These are phyloP conservation scores for Thera britannica DNA, from an alignment of 2,888 invertebrate species.

Conservation along the genomic window DNA sequence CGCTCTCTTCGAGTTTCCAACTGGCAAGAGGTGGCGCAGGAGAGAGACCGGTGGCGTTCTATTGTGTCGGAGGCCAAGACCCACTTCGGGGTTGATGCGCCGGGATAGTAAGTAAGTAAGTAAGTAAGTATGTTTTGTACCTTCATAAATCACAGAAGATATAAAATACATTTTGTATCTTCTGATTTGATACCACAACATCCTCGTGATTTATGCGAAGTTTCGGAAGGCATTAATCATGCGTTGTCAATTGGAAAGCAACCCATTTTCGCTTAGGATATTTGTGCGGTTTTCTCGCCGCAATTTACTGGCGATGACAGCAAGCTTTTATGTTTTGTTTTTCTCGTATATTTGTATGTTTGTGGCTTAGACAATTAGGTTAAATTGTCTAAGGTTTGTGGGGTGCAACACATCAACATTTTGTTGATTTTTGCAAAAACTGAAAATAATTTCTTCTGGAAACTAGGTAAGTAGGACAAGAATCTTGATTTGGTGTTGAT, in stretches of 20 bases:
- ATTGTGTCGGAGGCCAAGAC: too few species aligned
- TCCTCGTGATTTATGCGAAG: constrained; percentile 68
- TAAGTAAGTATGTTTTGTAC: constrained; percentile 26
- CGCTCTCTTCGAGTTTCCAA: too few species aligned
- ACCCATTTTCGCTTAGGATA: constrained; percentile 64
- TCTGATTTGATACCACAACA: constrained; percentile 60
- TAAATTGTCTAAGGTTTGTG: too few species aligned
- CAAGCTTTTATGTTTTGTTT: constrained; percentile 48
- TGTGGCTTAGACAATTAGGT: too few species aligned
- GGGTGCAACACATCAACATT: neutral
- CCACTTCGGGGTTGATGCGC: too few species aligned
- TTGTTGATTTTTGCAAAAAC: too few species aligned
- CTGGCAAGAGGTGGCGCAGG: too few species aligned
- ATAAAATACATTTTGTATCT: constrained; percentile 49
- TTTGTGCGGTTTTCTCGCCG: constrained; percentile 63
- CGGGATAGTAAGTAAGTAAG: too few species aligned
- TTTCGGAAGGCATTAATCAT: constrained; percentile 68
- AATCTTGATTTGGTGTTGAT: too few species aligned
- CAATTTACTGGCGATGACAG: constrained; percentile 59
- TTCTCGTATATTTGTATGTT: constrained; percentile 31
- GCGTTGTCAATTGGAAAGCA: constrained; percentile 73
- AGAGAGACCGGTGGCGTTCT: too few species aligned
- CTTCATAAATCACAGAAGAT: constrained; percentile 44
- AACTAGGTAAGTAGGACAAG: too few species aligned
- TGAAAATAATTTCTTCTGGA: too few species aligned